A percentile compares a stretch with the other conserved stretches of the same genome.
Evolutionary conservation across 2,113 vertebrate genomes (phyloP).

Genomic region (Enhydra lutris): DNA sequence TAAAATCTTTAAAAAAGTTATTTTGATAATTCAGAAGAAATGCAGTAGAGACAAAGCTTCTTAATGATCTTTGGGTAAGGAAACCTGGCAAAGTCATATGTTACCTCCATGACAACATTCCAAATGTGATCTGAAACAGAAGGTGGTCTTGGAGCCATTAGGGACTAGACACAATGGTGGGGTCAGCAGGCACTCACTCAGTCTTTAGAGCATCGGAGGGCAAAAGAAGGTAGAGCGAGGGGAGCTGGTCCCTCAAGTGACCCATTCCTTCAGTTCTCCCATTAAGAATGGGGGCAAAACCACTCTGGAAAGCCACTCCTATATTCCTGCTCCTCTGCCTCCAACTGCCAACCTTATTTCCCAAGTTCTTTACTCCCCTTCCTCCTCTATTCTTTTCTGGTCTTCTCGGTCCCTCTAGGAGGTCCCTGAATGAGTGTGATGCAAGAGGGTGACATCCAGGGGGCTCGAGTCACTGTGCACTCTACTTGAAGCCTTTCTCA

Average conservation of each 20-base stretch:
- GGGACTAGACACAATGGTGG: not conserved
- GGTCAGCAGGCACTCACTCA: not conserved
- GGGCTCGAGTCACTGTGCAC: not conserved
- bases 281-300: not conserved
- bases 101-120: not conserved
- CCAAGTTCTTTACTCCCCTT: not conserved
- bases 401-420: not conserved
- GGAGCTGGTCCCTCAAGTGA: not conserved
- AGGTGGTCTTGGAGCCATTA: not conserved
- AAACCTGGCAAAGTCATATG: not conserved
- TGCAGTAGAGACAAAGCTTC: not conserved
- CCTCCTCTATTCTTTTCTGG: not conserved
- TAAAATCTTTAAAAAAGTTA: not conserved
- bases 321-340: not conserved
- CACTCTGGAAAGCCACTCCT: not conserved
- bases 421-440: not conserved
- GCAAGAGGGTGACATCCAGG: not conserved
- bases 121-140: not conserved
- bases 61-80: not conserved
- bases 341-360: not conserved
- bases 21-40: slow-evolving; percentile 37
- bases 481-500: not conserved
- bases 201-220: not conserved
- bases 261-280: not conserved
- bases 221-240: not conserved